A percentile compares a stretch with the other conserved stretches of the same genome.
Conservation (phyloP, 2,888 invertebrate species). For the Lypha dubia region DNA sequence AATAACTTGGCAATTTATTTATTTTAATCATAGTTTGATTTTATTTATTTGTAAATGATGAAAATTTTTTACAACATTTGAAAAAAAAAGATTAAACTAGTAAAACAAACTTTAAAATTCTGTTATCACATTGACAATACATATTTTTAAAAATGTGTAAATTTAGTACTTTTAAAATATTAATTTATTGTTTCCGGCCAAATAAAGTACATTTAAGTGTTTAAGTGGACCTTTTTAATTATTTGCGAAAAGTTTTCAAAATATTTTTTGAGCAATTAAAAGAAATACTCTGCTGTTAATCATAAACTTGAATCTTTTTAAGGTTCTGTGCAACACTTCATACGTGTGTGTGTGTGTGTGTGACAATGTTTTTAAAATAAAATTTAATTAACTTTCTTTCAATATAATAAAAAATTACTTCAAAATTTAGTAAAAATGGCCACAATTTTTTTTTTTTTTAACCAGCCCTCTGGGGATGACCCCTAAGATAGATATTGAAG, state of each 20-base stretch:
- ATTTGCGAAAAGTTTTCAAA: background rate
- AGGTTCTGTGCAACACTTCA: no score
- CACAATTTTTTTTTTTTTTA: no score
- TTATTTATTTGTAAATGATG: slow-evolving; percentile 8
- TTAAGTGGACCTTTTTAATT: background rate
- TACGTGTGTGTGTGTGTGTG: no score
- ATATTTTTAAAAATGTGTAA: background rate
- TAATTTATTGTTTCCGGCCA: background rate
- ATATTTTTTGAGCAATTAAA: background rate
- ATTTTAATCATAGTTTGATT: slow-evolving; percentile 1
- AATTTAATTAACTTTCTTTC: no score
- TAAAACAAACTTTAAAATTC: background rate
- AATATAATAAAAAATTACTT: no score
- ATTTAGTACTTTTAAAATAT: background rate
- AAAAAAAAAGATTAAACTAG: background rate
- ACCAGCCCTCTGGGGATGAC: no score
- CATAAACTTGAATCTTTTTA: background rate
- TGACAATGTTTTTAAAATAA: no score
- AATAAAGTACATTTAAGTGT: background rate
- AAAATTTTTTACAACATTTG: background rate
- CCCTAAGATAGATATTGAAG: no score
- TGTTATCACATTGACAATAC: background rate
- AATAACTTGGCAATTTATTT: slow-evolving; percentile 5
- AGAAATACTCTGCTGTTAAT: no score
- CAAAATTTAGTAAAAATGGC: no score